Base-by-base conservation (phyloP, 2,797 vertebrate genomes). In the Merluccius polli region DNA sequence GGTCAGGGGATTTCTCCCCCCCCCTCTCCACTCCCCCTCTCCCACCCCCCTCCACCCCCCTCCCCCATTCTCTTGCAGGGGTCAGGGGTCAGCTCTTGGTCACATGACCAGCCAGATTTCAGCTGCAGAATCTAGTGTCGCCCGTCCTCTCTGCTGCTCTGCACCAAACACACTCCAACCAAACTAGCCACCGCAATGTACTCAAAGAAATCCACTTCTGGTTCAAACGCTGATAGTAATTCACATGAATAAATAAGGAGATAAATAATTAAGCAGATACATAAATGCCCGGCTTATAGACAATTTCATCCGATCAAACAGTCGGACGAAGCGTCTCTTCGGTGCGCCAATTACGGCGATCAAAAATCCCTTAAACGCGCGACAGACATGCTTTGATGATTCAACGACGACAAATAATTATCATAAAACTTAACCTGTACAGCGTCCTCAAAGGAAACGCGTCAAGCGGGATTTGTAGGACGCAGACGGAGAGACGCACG, bases 41-140 rank as follows among this genome's bases (percentile, higher is more conserved):
- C 72, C 67, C 31, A 1, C 52, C 18, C 16, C n/a, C 52, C 1
- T 32, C 69, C 41, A 63, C 36, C 73, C 16, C 38, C 68, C 33
- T 16, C 16, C 70, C 70, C 38, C 70, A 7, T 12, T 80, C 75
- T 59, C 76, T 77, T 73, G 77, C 70, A 9, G 73, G 83, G 90
- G 89, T 91, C 74, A 33, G 15, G 70, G 81, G 68, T 63, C 35
- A 73, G 70, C 78, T 77, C 77, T 11, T 27, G 79, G 88, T 90
- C 89, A 92, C 85, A 85, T 92, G 90, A 90, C 87, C 82, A 78
- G 85, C 82, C 86, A 83, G 82, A 91, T 88, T 91, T 91, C 87
- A 91, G 88, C 87, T 82, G 79, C 77, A 79, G 89, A 83, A 85
- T 81, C 73, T 81, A 77, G 80, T 87, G 88, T 89, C 83, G 79